These are phyloP conservation scores for Apodemus agrarius DNA, from an alignment of 2,797 vertebrate species.

Conservation along the genomic window DNA sequence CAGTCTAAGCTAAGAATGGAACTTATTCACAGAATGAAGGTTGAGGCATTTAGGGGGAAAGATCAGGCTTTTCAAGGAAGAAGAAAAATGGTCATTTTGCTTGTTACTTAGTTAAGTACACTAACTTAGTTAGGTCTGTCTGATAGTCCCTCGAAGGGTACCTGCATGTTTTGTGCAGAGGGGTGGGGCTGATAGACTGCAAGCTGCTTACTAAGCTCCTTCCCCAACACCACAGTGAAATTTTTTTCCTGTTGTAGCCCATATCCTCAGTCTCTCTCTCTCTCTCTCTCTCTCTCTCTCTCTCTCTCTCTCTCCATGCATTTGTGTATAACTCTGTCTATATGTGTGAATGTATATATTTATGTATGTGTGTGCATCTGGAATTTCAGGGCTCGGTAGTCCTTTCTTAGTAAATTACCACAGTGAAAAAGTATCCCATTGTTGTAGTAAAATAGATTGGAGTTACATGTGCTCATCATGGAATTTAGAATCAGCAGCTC, in stretches of 20 bases:
- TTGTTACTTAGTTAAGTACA: not conserved
- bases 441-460: not conserved
- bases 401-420: not conserved
- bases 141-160: not conserved
- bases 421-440: not conserved
- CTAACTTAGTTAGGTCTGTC: not conserved
- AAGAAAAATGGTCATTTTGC: not conserved
- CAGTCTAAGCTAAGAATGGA: not conserved
- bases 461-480: not conserved
- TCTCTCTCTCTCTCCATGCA: too few relatives aligned
- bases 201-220: not conserved
- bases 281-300: too few relatives aligned
- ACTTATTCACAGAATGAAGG: not conserved
- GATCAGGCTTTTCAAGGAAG: not conserved
- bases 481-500: not conserved
- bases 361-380: not conserved
- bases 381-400: not conserved
- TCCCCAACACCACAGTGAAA: not conserved
- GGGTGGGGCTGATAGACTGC: not conserved
- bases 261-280: not conserved
- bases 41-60: not conserved
- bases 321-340: too few relatives aligned
- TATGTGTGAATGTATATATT: not conserved
- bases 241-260: not conserved
- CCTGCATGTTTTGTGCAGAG: not conserved